Evolutionary conservation across 1,140 invertebrate genomes (phyloP), one percentile per base, ranked within the genome.

Genomic region (Musca domestica): DNA sequence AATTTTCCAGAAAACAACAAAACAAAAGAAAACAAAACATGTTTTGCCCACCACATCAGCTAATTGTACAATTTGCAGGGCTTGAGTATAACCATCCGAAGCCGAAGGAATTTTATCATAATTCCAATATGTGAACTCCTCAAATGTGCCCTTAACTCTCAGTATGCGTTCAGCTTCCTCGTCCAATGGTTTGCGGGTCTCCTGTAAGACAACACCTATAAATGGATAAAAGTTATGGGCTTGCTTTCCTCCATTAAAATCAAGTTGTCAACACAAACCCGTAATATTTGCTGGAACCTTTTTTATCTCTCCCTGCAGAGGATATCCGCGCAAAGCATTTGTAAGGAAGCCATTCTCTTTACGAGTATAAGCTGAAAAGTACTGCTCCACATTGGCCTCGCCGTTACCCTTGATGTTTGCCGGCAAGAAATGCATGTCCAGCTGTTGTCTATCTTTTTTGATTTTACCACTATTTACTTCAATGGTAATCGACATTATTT

Each of bases 61-160:
- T 46, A 92, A 84, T 69, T 89, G 84, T 10, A 91, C 83, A 89
- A 89, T 91, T 68, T 90, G 84, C n/a, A 92, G 69, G 6, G 89
- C 87, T 72, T 88, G 85, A 12, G 83, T 71, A 67, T 91, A 82
- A 12, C 84, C 76, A 82, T 93, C 91, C 73, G 88, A 87, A 70
- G 85, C 85, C 3, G 86, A 87, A 48, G 91, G 89, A 10, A 85
- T 76, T 81, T 87, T 90, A 73, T 92, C 90, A 81, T 90, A 91
- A 78, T 93, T 92, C 91, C 91, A 93, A 75, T 89, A 90, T 0
- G 85, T 88, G 48, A 92, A 86, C 6, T 86, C 75, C 15, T 86
- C 78, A 80, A 93, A 92, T 15, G 73, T 85, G 20, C 87, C 83
- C 0, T 83, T 85, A 0, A 86, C 77, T 69, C 86, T 84, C 7